Evolutionary conservation across 2,113 vertebrate genomes (phyloP).

Genomic region (Nannobrachium achirus): DNA sequence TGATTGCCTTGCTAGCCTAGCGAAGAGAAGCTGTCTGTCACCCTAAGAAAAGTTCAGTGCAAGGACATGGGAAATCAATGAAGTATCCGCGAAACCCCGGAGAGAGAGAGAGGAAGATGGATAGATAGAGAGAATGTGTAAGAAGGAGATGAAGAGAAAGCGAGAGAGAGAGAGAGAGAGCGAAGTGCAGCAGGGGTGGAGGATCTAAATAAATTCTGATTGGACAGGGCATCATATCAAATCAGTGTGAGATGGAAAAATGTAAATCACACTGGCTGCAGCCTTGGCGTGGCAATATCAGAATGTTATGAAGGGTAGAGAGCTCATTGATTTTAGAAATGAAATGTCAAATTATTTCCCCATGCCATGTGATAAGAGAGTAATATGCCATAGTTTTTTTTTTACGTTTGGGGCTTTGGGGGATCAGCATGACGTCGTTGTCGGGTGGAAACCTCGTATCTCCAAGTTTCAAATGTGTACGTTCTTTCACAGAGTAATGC

Average conservation of each 20-base stretch:
- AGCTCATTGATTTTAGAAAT: slow-evolving; percentile 67
- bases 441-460: too few relatives aligned
- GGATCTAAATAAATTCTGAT: slow-evolving; percentile 34
- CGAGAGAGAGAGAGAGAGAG: slow-evolving; percentile 18
- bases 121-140: background rate
- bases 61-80: slow-evolving; percentile 76
- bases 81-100: slow-evolving; percentile 53
- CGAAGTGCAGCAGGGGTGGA: slow-evolving; percentile 6
- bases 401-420: slow-evolving; percentile 19
- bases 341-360: slow-evolving; percentile 58
- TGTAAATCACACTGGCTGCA: slow-evolving; percentile 53
- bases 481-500: too few relatives aligned
- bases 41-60: slow-evolving; percentile 69
- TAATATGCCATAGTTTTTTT: slow-evolving; percentile 24
- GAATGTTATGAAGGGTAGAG: slow-evolving; percentile 44
- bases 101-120: background rate
- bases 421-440: slow-evolving; percentile 39
- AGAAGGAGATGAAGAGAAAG: slow-evolving; percentile 1
- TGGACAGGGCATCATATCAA: slow-evolving; percentile 59
- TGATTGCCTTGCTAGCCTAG: slow-evolving; percentile 52
- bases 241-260: slow-evolving; percentile 68
- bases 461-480: too few relatives aligned
- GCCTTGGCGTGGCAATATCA: slow-evolving; percentile 39
- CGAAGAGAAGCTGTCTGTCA: slow-evolving; percentile 65
- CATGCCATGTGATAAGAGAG: slow-evolving; percentile 27